These are phyloP conservation scores for Ametastegia equiseti DNA, from an alignment of 2,888 invertebrate genomes.

Conservation along the genomic window DNA sequence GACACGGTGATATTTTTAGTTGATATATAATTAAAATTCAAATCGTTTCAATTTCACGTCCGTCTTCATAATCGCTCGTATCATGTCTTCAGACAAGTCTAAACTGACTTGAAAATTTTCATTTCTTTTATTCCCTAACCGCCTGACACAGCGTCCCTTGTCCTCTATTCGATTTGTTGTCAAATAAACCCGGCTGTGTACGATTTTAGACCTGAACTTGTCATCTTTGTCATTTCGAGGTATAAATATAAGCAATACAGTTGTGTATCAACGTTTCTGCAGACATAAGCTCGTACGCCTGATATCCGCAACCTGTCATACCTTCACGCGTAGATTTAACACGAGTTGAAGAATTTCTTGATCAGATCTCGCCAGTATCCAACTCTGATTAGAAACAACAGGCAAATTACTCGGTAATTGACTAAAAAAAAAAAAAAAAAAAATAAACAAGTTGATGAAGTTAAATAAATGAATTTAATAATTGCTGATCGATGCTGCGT, in stretches of 20 bases:
- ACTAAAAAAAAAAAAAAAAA: no score
- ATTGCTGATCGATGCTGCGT: neutral
- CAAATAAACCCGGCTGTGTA: neutral
- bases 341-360: neutral
- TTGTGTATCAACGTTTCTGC: neutral
- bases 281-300: no score
- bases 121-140: neutral
- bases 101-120: neutral
- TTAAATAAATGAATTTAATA: neutral
- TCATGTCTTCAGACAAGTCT: neutral
- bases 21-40: neutral
- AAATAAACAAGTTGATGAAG: neutral
- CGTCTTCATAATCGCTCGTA: neutral
- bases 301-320: neutral
- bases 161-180: slow-evolving; percentile 26
- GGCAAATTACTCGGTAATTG: neutral
- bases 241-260: no score
- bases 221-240: slow-evolving; percentile 1
- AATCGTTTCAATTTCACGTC: neutral
- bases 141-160: neutral
- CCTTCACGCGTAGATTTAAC: neutral
- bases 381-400: neutral
- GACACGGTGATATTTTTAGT: neutral
- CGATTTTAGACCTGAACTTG: neutral
- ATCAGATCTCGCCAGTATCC: neutral